Evolutionary conservation across 2,888 invertebrate genomes (phyloP).

Genomic region (Tenodera sinensis): DNA sequence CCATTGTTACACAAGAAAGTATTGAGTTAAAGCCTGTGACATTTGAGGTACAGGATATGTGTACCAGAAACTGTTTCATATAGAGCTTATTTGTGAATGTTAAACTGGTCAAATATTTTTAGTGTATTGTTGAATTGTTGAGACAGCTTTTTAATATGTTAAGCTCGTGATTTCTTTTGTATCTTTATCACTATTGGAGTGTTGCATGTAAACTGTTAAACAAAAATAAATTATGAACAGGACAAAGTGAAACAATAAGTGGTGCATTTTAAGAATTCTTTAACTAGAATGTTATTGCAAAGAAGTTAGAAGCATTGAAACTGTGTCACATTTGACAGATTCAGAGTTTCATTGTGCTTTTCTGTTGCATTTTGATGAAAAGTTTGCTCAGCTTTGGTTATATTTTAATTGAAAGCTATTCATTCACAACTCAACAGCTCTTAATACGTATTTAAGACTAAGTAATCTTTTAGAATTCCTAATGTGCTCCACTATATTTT

Average conservation of each 20-base stretch:
- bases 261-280: neutral
- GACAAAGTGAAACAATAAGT: neutral
- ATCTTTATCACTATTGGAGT: neutral
- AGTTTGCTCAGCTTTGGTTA: too few relatives aligned
- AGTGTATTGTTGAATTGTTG: neutral
- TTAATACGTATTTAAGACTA: too few relatives aligned
- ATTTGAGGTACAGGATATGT: neutral
- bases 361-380: too few relatives aligned
- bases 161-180: neutral
- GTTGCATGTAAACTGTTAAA: neutral
- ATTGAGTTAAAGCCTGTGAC: neutral
- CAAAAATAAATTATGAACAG: neutral
- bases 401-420: too few relatives aligned
- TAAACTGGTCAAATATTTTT: neutral
- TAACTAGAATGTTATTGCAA: neutral
- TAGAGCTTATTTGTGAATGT: neutral
- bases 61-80: neutral
- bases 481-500: too few relatives aligned
- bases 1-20: neutral
- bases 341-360: too few relatives aligned
- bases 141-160: neutral
- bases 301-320: too few relatives aligned
- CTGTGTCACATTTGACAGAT: too few relatives aligned
- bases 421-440: too few relatives aligned
- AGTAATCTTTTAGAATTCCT: too few relatives aligned